Percentiles rank a stretch among this genome's conserved stretches.
These are phyloP conservation scores for Hydrocynus forskahlii DNA, from an alignment of 2,797 vertebrate species.

Conservation along the genomic window DNA sequence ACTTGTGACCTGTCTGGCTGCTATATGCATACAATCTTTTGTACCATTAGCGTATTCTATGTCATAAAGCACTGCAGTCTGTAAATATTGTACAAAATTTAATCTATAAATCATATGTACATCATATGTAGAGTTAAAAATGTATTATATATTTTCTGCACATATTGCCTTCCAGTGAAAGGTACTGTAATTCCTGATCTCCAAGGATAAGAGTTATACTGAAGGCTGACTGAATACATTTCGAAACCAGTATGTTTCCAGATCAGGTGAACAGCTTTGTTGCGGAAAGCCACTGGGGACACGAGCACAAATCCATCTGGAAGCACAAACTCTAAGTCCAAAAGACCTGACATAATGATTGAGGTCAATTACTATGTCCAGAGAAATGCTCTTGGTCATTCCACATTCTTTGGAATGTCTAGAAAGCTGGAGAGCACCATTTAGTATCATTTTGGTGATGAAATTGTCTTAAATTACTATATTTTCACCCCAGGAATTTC, in stretches of 20 bases:
- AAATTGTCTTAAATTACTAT: background rate
- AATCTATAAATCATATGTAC: constrained; percentile 34
- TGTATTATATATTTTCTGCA: constrained; percentile 31
- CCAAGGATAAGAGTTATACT: background rate
- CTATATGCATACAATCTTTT: background rate
- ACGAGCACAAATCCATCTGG: background rate
- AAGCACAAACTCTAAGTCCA: background rate
- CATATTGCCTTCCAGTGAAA: constrained; percentile 24
- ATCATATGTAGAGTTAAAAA: constrained; percentile 27
- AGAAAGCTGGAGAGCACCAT: background rate
- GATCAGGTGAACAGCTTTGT: background rate
- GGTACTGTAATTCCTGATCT: constrained; percentile 6
- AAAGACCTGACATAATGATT: background rate
- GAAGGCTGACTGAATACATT: background rate
- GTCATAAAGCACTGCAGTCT: constrained; percentile 10
- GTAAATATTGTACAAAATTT: constrained; percentile 42
- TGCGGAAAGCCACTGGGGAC: background rate
- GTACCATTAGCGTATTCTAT: constrained; percentile 13
- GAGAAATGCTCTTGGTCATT: background rate
- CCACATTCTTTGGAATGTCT: background rate
- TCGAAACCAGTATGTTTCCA: background rate
- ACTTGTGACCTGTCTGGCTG: background rate
- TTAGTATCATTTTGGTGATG: constrained; percentile 8
- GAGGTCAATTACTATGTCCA: background rate
- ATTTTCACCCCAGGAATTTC: background rate